Percentiles rank a stretch among this genome's conserved stretches.
Conservation (phyloP, 2,113 vertebrate genomes). For the Castor canadensis region DNA sequence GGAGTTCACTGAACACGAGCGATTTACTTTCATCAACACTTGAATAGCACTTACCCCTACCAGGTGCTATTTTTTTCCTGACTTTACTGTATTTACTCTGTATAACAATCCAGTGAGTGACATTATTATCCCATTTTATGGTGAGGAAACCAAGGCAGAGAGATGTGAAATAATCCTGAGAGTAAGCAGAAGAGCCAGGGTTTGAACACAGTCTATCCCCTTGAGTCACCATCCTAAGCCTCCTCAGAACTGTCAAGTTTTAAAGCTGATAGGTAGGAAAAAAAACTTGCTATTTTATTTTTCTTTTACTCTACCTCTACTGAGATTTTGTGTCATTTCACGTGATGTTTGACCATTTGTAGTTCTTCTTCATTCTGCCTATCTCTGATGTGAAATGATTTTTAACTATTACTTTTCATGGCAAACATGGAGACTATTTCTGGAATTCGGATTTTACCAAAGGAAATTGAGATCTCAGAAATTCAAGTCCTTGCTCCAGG, state of each 20-base stretch:
- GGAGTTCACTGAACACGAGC: background rate
- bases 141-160: background rate
- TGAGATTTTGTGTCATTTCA: background rate
- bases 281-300: background rate
- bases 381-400: background rate
- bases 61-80: background rate
- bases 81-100: background rate
- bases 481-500: background rate
- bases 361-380: background rate
- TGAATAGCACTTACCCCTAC: background rate
- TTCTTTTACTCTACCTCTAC: background rate
- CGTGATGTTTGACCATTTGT: background rate
- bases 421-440: background rate
- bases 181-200: background rate
- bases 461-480: background rate
- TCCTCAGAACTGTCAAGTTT: background rate
- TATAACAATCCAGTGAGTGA: background rate
- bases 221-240: background rate
- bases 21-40: background rate
- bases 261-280: background rate
- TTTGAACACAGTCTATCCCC: background rate
- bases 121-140: background rate
- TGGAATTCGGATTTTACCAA: background rate
- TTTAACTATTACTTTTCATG: constrained; percentile 7
- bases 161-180: background rate